Evolutionary conservation across 2,888 invertebrate genomes (phyloP).

Genomic region (Dolichopus griseipennis): DNA sequence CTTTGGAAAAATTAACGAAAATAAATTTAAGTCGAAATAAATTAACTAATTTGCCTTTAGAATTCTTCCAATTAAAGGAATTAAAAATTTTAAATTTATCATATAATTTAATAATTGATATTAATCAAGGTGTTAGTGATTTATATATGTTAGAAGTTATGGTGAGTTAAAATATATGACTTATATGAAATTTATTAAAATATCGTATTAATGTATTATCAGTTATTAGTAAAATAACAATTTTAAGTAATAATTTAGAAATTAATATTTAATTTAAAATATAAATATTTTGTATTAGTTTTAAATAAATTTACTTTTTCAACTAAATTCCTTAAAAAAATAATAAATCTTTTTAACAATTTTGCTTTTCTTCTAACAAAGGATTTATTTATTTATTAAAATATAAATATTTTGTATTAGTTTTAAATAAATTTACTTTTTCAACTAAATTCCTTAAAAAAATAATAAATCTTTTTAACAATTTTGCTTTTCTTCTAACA

Average conservation of each 20-base stretch:
- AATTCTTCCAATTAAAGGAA: constrained; percentile 61
- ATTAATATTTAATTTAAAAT: neutral
- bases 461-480: neutral
- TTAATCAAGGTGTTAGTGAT: constrained; percentile 67
- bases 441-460: too few relatives aligned
- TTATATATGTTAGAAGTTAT: constrained; percentile 66
- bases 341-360: constrained; percentile 1
- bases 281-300: too few relatives aligned
- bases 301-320: too few relatives aligned
- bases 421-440: too few relatives aligned
- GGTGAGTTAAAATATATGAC: constrained; percentile 44
- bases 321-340: too few relatives aligned
- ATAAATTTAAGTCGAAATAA: constrained; percentile 64
- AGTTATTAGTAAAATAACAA: neutral
- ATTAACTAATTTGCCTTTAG: constrained; percentile 51
- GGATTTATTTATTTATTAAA: constrained; percentile 51
- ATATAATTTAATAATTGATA: constrained; percentile 59
- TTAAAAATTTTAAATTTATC: constrained; percentile 62
- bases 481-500: constrained; percentile 29
- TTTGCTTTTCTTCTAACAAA: constrained; percentile 40
- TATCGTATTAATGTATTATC: too few relatives aligned
- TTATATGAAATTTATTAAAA: neutral
- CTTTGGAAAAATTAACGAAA: constrained; percentile 56
- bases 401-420: too few relatives aligned
- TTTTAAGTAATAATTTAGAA: neutral